Conservation (phyloP, 2,113 vertebrate genomes). For the Ancistrus triradiatus region DNA sequence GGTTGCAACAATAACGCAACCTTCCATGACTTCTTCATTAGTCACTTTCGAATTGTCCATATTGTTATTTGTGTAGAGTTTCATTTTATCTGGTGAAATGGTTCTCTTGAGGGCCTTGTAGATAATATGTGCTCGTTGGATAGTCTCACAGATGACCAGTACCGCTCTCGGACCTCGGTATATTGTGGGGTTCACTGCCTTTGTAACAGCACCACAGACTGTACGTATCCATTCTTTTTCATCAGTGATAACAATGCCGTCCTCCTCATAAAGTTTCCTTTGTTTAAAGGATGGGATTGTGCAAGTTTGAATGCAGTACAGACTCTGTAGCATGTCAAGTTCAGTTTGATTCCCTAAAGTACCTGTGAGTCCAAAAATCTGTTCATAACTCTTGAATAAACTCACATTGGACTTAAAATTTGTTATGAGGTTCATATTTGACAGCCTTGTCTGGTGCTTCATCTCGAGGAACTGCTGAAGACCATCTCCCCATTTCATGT, state of each 20-base stretch:
- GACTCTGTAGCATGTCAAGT: constrained; percentile 48
- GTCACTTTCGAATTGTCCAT: constrained; percentile 44
- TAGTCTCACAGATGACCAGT: constrained; percentile 65
- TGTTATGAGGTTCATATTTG: constrained; percentile 54
- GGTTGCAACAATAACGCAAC: constrained; percentile 58
- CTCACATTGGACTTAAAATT: constrained; percentile 64
- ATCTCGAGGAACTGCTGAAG: constrained; percentile 68
- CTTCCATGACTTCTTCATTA: not conserved
- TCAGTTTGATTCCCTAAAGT: constrained; percentile 60
- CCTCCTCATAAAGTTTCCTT: constrained; percentile 61
- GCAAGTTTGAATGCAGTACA: constrained; percentile 49
- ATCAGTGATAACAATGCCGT: constrained; percentile 20
- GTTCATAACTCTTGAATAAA: constrained; percentile 52
- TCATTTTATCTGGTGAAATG: not conserved
- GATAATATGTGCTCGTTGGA: constrained; percentile 47
- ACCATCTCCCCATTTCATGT: constrained; percentile 58
- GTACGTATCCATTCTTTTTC: constrained; percentile 50
- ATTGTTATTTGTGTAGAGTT: constrained; percentile 55
- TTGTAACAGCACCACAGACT: constrained; percentile 43
- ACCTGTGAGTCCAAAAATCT: constrained; percentile 61
- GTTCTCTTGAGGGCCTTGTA: not conserved
- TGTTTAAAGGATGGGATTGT: constrained; percentile 57
- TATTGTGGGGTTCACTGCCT: not conserved
- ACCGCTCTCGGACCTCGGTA: constrained; percentile 52
- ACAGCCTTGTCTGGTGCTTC: constrained; percentile 57